Base-by-base conservation (phyloP, 2,113 vertebrate genomes). In the Paramisgurnus dabryanus region DNA sequence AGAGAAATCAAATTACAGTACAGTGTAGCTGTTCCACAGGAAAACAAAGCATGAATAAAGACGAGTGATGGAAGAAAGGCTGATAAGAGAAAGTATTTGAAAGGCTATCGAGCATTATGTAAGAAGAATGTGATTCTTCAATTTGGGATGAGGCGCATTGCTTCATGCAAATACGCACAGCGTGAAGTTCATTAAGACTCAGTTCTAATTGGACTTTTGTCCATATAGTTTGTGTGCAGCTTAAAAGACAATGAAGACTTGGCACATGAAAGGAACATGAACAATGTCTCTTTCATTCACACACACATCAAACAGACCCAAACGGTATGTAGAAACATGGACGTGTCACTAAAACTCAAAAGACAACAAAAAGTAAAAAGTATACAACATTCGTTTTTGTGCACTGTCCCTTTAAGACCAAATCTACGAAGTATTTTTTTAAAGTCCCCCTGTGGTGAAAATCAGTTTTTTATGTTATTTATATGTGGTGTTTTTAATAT, bases 161-260 rank as follows among this genome's bases (percentile, higher is more conserved):
- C 8, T 57, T 45, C 39, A 65, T 17, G 18, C 50, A 74, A 40
- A 61, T 4, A 70, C n/a, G 71, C 74, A 17, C 61, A 58, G 43
- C 17, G 5, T 10, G 66, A 77, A 73, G 60, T 50, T 82, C 68
- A 79, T 79, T 82, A 73, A n/a, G 70, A 8, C 47, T 58, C 74
- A 39, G 60, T 47, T 5, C 61, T 79, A 68, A 82, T 78, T 82
- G 76, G 43, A 74, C 43, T 74, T 74, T 79, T 74, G 73, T 72
- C 64, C 27, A 34, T 67, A 13, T 68, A 41, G 67, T 66, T 58
- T 39, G 40, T 76, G 13, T 53, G 9, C 67, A 12, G 39, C 55
- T 64, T 34, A 41, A 64, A 18, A 43, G 17, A 64, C 13, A 18
- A 3, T 6, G 41, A 63, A 15, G 10, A 15, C 17, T 64, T 49